Percentiles rank a stretch among this genome's conserved stretches.
Conservation (phyloP, 2,888 invertebrate genomes). For the Pseudolycoriella hygida region DNA sequence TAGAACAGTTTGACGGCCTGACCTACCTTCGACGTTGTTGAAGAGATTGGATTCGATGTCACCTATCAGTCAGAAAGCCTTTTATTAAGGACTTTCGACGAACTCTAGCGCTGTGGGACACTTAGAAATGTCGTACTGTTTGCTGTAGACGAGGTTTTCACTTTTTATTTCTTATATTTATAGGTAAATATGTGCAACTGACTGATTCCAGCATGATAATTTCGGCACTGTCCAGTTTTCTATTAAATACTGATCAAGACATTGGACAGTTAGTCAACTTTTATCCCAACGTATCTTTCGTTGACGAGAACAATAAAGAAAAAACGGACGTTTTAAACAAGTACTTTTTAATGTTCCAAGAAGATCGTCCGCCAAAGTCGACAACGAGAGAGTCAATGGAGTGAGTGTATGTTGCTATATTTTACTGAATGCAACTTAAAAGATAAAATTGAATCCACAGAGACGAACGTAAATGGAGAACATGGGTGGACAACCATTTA, state of each 20-base stretch:
- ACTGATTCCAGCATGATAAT: constrained; percentile 90
- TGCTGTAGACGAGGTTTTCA: too few relatives aligned
- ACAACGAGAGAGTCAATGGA: constrained; percentile 35
- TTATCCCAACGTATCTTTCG: constrained; percentile 54
- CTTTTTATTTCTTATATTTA: too few relatives aligned
- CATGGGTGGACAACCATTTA: constrained; percentile 82
- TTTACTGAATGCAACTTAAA: neutral
- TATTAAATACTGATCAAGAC: constrained; percentile 38
- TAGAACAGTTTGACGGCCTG: too few relatives aligned
- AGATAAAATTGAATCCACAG: constrained; percentile 33
- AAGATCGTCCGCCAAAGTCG: constrained; percentile 33
- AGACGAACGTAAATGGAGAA: constrained; percentile 85
- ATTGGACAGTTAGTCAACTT: constrained; percentile 54
- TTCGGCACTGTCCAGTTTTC: constrained; percentile 64
- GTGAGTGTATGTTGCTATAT: constrained; percentile 32
- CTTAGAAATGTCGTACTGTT: too few relatives aligned
- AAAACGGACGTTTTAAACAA: constrained; percentile 66
- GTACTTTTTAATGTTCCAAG: constrained; percentile 72
- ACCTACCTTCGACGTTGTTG: too few relatives aligned
- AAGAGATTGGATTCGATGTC: too few relatives aligned
- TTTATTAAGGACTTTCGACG: too few relatives aligned
- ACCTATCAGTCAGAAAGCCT: too few relatives aligned
- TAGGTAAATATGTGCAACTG: constrained; percentile 62
- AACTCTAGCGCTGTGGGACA: too few relatives aligned
- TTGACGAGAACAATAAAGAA: constrained; percentile 47